These are phyloP conservation scores for Actenoides lindsayi DNA, from an alignment of 2,113 vertebrate genomes.

Conservation along the genomic window DNA sequence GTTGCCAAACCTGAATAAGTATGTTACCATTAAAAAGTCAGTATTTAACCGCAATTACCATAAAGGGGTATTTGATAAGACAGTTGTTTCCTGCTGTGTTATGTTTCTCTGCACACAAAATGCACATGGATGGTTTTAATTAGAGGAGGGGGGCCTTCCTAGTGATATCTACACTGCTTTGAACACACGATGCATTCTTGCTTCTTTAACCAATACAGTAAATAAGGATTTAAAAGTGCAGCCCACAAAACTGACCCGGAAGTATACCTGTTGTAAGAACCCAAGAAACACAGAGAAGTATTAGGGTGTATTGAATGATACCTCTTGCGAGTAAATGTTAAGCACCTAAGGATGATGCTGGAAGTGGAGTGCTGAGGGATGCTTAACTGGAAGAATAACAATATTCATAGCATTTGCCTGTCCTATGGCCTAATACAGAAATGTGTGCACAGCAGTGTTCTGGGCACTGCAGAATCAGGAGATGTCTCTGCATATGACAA, in stretches of 20 bases:
- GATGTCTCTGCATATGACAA: background rate
- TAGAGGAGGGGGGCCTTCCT: background rate
- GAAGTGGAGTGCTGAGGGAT: background rate
- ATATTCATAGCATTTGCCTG: background rate
- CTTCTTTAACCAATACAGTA: background rate
- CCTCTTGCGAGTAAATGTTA: background rate
- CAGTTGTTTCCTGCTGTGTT: conserved; percentile 50
- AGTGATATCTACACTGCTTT: background rate
- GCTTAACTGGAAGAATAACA: background rate
- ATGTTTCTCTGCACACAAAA: background rate
- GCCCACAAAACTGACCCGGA: background rate
- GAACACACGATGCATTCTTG: background rate
- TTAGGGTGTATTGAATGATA: background rate
- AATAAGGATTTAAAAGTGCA: background rate
- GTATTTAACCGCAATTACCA: conserved; percentile 40
- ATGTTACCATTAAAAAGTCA: conserved; percentile 18
- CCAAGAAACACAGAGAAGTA: background rate
- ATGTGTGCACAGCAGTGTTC: background rate
- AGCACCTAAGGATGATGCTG: background rate
- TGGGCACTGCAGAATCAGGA: background rate
- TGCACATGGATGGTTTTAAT: conserved; percentile 28
- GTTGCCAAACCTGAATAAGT: conserved; percentile 42
- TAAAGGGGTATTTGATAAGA: conserved; percentile 30
- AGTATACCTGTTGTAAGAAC: background rate
- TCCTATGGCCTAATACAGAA: background rate